These are phyloP conservation scores for Temnothorax unifasciatus DNA, from an alignment of 2,888 invertebrate genomes.

Conservation along the genomic window DNA sequence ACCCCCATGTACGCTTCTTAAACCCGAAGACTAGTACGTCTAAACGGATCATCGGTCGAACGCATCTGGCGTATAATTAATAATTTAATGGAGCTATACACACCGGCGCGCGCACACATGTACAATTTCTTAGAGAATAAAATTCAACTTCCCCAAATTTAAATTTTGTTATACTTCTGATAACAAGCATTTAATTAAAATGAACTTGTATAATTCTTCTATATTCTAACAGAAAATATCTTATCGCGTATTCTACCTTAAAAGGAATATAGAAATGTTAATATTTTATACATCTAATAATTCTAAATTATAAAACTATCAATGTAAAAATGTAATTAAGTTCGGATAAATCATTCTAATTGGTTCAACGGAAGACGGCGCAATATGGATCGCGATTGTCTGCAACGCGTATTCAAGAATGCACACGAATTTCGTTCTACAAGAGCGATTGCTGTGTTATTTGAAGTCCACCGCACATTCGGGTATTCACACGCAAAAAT, in stretches of 20 bases:
- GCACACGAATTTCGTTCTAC: neutral
- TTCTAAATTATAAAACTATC: neutral
- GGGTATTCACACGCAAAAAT: slow-evolving; percentile 79
- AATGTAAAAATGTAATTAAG: slow-evolving; percentile 57
- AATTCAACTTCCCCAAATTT: neutral
- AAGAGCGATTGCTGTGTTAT: slow-evolving; percentile 76
- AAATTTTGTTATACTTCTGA: neutral
- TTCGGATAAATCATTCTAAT: slow-evolving; percentile 65
- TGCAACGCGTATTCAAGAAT: slow-evolving; percentile 40
- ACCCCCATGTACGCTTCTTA: slow-evolving; percentile 51
- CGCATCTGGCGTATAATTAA: slow-evolving; percentile 70
- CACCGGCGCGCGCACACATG: neutral
- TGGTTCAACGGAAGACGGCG: slow-evolving; percentile 45
- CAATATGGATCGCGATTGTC: slow-evolving; percentile 67
- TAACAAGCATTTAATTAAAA: neutral
- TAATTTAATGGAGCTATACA: slow-evolving; percentile 61
- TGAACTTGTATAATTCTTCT: neutral
- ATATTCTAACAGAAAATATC: neutral
- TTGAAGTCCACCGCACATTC: slow-evolving; percentile 73
- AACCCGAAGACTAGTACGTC: slow-evolving; percentile 55
- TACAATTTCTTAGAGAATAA: neutral
- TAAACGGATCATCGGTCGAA: slow-evolving; percentile 71
- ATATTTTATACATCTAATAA: neutral
- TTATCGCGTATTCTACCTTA: neutral
- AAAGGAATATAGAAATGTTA: neutral